These are phyloP conservation scores for Exocentrus adspersus DNA, from an alignment of 2,888 invertebrate species.

Conservation along the genomic window DNA sequence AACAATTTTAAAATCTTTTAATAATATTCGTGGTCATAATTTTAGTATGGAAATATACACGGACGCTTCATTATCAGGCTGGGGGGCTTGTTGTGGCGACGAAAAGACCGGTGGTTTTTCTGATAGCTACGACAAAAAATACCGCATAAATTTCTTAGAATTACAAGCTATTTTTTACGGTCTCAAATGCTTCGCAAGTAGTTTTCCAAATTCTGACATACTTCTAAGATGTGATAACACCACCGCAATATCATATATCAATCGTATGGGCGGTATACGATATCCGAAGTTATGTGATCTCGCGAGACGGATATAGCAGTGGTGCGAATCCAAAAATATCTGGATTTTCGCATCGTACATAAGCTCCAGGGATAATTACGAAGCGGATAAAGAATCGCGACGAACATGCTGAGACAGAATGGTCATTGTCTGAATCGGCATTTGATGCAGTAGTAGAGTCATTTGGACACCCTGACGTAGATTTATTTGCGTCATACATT, in stretches of 20 bases:
- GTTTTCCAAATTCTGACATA: not conserved
- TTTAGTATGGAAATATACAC: too few species aligned
- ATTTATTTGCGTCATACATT: constrained; percentile 44
- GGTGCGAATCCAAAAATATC: not conserved
- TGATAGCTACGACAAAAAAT: too few species aligned
- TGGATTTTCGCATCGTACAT: not conserved
- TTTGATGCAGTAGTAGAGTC: not conserved
- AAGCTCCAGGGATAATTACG: not conserved
- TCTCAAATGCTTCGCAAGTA: not conserved
- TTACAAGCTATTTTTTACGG: not conserved
- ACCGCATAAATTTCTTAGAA: too few species aligned
- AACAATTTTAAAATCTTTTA: too few species aligned
- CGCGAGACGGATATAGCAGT: not conserved
- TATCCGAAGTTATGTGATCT: not conserved
- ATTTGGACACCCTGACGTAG: constrained; percentile 37
- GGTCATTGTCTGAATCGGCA: not conserved
- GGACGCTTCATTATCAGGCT: not conserved
- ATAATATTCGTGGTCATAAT: too few species aligned
- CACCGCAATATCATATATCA: not conserved
- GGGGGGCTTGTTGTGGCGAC: not conserved
- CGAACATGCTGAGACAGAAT: not conserved
- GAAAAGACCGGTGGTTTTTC: not conserved
- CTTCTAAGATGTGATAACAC: not conserved
- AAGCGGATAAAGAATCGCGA: not conserved
- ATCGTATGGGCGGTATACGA: not conserved